A percentile compares a stretch with the other conserved stretches of the same genome.
These are phyloP conservation scores for Cistogaster globosa DNA, from an alignment of 2,888 invertebrate species.

Conservation along the genomic window DNA sequence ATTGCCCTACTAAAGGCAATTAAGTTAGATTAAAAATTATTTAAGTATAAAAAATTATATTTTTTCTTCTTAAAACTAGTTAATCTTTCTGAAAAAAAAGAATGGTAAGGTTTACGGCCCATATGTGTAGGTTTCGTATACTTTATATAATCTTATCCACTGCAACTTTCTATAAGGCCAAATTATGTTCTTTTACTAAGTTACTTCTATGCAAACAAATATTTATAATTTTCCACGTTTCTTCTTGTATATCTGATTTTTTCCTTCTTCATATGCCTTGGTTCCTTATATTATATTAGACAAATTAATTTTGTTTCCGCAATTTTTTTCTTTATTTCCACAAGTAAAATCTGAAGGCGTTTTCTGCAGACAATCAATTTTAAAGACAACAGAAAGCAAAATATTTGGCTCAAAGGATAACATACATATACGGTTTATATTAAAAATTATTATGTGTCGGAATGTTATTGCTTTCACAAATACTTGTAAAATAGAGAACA, in stretches of 20 bases:
- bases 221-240: slow-evolving; percentile 20
- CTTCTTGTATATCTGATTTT: slow-evolving; percentile 22
- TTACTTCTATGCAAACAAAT: not conserved
- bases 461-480: slow-evolving; percentile 29
- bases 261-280: slow-evolving; percentile 23
- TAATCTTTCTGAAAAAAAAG: too few relatives aligned
- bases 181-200: not conserved
- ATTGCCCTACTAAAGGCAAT: too few relatives aligned
- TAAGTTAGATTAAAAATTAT: too few relatives aligned
- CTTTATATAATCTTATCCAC: not conserved
- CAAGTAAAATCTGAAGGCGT: slow-evolving; percentile 65
- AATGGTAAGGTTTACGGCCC: too few relatives aligned
- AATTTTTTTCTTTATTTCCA: slow-evolving; percentile 24
- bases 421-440: slow-evolving; percentile 36
- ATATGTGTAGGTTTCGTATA: not conserved
- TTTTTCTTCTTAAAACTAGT: too few relatives aligned
- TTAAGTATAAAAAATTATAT: too few relatives aligned
- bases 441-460: not conserved
- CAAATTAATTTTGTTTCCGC: slow-evolving; percentile 30
- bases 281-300: slow-evolving; percentile 58
- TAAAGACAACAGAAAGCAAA: slow-evolving; percentile 29
- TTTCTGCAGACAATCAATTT: slow-evolving; percentile 45
- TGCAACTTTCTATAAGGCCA: not conserved
- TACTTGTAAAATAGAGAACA: not conserved
- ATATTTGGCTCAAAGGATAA: slow-evolving; percentile 62